Evolutionary conservation across 2,113 vertebrate genomes (phyloP).

Genomic region (Oncorhynchus nerka): DNA sequence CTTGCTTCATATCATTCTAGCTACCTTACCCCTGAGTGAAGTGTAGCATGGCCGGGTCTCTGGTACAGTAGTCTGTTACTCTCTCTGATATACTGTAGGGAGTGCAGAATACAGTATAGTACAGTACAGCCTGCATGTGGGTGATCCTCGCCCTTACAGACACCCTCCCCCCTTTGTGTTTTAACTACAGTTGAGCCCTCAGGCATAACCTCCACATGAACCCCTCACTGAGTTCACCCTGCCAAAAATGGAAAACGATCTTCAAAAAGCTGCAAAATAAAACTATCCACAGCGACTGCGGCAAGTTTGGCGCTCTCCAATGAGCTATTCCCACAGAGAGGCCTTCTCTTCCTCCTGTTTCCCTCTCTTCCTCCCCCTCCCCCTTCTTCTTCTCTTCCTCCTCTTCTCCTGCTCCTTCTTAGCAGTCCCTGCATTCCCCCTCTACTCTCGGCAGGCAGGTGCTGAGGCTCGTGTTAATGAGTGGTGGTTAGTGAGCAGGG

Average conservation of each 20-base stretch:
- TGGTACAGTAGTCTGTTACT: no score
- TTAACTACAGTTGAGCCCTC: conserved; percentile 17
- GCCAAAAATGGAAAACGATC: conserved; percentile 22
- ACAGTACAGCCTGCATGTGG: no score
- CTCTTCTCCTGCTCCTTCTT: conserved; percentile 16
- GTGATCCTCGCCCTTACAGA: no score
- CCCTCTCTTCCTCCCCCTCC: neutral
- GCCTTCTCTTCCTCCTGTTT: neutral
- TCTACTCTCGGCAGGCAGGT: conserved; percentile 7
- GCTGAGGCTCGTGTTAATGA: neutral
- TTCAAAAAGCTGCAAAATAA: conserved; percentile 39
- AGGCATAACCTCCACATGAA: conserved; percentile 23
- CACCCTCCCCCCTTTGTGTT: neutral
- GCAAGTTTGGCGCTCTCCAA: neutral
- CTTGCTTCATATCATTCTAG: neutral
- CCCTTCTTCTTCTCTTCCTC: neutral
- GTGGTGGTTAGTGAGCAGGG: no score
- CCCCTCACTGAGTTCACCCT: conserved; percentile 17
- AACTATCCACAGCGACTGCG: neutral
- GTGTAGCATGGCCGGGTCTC: neutral
- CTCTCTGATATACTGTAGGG: no score
- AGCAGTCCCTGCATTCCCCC: conserved; percentile 11
- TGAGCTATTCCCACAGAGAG: conserved; percentile 16
- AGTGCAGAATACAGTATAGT: no score
- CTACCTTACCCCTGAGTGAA: conserved; percentile 31